Conservation (phyloP, 2,797 vertebrate genomes). For the Myotis pilosus region DNA sequence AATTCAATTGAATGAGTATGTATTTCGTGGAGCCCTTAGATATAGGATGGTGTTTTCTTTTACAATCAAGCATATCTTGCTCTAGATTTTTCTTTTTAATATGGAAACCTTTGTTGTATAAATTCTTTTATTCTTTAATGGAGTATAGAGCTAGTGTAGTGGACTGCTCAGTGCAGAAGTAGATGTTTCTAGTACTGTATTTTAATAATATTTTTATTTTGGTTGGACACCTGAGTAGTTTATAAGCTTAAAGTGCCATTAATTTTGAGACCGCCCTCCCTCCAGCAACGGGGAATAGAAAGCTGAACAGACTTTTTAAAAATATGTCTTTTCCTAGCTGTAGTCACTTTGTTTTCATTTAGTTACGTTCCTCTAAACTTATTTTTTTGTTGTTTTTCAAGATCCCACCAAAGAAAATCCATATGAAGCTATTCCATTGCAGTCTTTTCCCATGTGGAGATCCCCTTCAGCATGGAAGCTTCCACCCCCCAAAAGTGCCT, state of each 20-base stretch:
- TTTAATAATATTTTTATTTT: conserved; percentile 30
- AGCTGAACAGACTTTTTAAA: background rate
- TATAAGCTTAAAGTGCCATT: background rate
- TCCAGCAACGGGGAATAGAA: background rate
- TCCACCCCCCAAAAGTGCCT: conserved; percentile 78
- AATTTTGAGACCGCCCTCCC: background rate
- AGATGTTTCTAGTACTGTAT: background rate
- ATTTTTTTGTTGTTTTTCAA: conserved; percentile 73
- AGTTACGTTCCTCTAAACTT: background rate
- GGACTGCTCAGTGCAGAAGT: conserved; percentile 25
- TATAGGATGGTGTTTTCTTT: conserved; percentile 36
- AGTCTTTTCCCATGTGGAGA: conserved; percentile 89
- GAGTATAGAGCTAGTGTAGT: conserved; percentile 15
- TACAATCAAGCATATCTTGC: background rate
- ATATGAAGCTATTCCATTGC: conserved; percentile 91
- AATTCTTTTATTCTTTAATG: conserved; percentile 11
- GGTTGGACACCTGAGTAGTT: background rate
- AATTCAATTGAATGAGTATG: conserved; percentile 7
- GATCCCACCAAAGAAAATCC: conserved; percentile 89
- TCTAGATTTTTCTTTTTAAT: conserved; percentile 46
- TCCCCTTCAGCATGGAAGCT: conserved; percentile 86
- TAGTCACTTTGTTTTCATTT: background rate
- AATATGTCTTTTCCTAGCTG: background rate
- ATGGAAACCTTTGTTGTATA: background rate
- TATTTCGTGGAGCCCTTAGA: background rate